Conservation (phyloP, 2,888 invertebrate genomes). For the Stegophylla sp. region DNA sequence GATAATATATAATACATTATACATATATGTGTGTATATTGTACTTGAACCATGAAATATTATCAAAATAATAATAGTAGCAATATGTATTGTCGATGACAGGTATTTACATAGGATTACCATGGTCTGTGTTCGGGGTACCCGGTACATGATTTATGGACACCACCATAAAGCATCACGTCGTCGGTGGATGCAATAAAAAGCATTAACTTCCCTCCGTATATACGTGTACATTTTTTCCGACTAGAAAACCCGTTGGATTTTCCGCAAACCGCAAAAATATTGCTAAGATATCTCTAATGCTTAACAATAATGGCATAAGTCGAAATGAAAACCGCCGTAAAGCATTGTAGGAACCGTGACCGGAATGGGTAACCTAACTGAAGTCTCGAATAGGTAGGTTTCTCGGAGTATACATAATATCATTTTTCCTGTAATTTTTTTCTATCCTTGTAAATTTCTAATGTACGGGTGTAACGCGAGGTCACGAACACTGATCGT, state of each 20-base stretch:
- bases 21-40: too few relatives aligned
- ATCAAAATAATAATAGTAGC: conserved; percentile 51
- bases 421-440: conserved; percentile 32
- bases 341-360: conserved; percentile 45
- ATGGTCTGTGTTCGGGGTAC: conserved; percentile 46
- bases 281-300: conserved; percentile 43
- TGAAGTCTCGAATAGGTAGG: conserved; percentile 5
- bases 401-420: conserved; percentile 14
- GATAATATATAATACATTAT: not conserved
- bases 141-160: conserved; percentile 47
- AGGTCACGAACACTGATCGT: conserved; percentile 17
- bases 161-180: conserved; percentile 42
- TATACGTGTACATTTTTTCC: conserved; percentile 27
- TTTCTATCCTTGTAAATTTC: not conserved
- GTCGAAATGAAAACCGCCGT: conserved; percentile 48
- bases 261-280: conserved; percentile 42
- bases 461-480: conserved; percentile 18
- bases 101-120: conserved; percentile 59
- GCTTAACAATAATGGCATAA: conserved; percentile 54
- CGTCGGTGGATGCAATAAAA: conserved; percentile 51
- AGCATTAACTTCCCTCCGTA: conserved; percentile 43
- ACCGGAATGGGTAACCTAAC: conserved; percentile 40
- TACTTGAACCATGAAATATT: conserved; percentile 13
- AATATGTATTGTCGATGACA: conserved; percentile 56
- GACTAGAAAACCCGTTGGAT: conserved; percentile 35